Conservation (phyloP, 23 tunicate species). For the Styela clava region DNA sequence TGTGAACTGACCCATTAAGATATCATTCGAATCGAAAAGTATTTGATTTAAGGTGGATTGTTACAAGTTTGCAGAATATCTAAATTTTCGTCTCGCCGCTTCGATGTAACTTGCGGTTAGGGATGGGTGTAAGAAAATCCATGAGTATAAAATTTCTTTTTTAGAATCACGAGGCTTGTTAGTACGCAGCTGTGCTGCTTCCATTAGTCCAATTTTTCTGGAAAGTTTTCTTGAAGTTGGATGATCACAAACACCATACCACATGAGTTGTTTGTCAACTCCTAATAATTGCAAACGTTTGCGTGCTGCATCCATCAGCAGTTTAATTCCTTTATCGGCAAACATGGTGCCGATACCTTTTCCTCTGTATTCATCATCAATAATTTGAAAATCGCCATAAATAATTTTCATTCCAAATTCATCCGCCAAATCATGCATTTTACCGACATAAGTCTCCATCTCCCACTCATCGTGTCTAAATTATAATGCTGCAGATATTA, state of each 20-base stretch:
- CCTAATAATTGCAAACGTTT: not conserved
- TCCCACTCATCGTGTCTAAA: slow-evolving; percentile 6
- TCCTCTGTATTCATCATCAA: slow-evolving; percentile 11
- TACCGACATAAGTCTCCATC: not conserved
- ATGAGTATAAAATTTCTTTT: too few relatives aligned
- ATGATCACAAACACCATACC: not conserved
- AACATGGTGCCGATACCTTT: not conserved
- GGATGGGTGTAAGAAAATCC: too few relatives aligned
- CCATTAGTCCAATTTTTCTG: not conserved
- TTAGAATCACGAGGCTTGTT: too few relatives aligned
- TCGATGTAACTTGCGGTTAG: too few relatives aligned
- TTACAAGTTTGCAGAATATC: too few relatives aligned
- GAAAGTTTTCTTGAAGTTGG: not conserved
- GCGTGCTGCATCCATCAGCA: slow-evolving; percentile 13
- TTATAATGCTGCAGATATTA: too few relatives aligned
- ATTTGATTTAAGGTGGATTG: too few relatives aligned
- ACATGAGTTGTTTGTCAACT: too few relatives aligned
- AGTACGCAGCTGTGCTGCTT: not conserved
- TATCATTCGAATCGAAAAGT: too few relatives aligned
- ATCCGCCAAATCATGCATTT: not conserved
- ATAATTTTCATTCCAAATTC: not conserved
- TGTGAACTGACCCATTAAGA: too few relatives aligned
- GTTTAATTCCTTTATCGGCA: not conserved
- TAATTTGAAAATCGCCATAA: not conserved
- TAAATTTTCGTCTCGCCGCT: too few relatives aligned